These are phyloP conservation scores for Trichoplusia ni DNA, from an alignment of 1,140 invertebrate species.

Conservation along the genomic window DNA sequence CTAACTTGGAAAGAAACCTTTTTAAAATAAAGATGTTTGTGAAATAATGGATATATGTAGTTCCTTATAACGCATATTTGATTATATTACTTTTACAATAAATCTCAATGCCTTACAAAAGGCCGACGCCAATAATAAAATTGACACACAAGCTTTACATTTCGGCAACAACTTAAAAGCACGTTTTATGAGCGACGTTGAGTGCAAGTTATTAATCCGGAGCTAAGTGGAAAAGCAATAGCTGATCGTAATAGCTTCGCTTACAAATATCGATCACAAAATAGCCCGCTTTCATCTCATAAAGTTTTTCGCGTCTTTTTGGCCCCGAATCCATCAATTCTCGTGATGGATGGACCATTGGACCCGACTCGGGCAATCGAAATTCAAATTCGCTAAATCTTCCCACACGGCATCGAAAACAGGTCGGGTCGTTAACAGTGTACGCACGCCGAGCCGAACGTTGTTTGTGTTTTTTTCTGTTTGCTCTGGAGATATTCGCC, in stretches of 20 bases:
- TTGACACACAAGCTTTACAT: too few species aligned
- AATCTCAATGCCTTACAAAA: too few species aligned
- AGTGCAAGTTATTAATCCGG: not conserved
- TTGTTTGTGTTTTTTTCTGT: slow-evolving; percentile 68
- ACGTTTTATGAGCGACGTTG: too few species aligned
- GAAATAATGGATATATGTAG: too few species aligned
- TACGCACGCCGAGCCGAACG: slow-evolving; percentile 57
- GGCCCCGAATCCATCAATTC: slow-evolving; percentile 79
- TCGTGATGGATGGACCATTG: slow-evolving; percentile 75
- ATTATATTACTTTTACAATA: too few species aligned
- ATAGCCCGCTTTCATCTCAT: slow-evolving; percentile 71
- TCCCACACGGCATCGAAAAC: slow-evolving; percentile 73
- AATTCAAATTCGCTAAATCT: slow-evolving; percentile 81
- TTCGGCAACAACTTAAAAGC: too few species aligned
- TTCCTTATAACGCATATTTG: too few species aligned
- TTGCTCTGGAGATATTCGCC: slow-evolving; percentile 72
- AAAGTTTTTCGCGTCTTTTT: slow-evolving; percentile 66
- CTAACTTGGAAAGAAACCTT: too few species aligned
- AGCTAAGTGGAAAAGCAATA: slow-evolving; percentile 15
- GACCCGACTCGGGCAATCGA: slow-evolving; percentile 61
- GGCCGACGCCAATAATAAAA: too few species aligned
- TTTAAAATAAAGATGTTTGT: too few species aligned
- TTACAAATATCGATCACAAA: slow-evolving; percentile 69
- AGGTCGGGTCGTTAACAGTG: slow-evolving; percentile 77
- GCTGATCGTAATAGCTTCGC: slow-evolving; percentile 58